Base-by-base conservation (phyloP, 2,797 vertebrate genomes). In the Bucorvus abyssinicus region DNA sequence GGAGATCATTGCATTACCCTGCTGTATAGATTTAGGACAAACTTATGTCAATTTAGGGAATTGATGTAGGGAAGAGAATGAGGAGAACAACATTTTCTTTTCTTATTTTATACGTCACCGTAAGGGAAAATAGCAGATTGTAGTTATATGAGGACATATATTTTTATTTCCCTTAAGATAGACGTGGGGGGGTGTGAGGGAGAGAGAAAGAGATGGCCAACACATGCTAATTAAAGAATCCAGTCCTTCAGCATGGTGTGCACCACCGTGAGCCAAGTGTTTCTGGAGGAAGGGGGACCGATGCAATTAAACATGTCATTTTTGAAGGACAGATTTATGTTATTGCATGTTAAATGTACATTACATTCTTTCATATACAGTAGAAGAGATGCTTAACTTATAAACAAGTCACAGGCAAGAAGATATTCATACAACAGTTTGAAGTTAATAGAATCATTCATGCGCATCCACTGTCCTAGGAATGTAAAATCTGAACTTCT, bases 71-170 rank as follows among this genome's bases (percentile, higher is more conserved):
- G 77, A 68, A 65, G 68, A 74, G 69, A 85, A 91, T 68, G 68
- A 91, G 44, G 47, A 79, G 89, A 90, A 83, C 69, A 91, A 67
- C 91, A 79, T 95, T 94, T 94, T 92, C 71, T 89, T 90, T 82
- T 94, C 93, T 95, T 96, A 93, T 90, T 96, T 96, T 93, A 88
- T 88, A 88, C 69, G 2, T 94, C 87, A 93, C 76, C 84, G 91
- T 75, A 86, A 93, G 63, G 89, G 69, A 96, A 96, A 96, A 96
- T 96, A 96, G 95, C 94, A 96, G 91, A 95, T 86, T 96, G 94
- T 96, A 96, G 96, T 96, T 97, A 95, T 95, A 97, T 95, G 92
- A 95, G 94, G 96, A 96, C 91, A 93, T 96, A 88, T 94, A 96
- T 96, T 97, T 97, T 96, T 97, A 88, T 91, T 97, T 96, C 79